Evolutionary conservation across 2,113 vertebrate species (phyloP), one percentile per base, ranked within the genome.

Genomic region (Nipponia nippon): DNA sequence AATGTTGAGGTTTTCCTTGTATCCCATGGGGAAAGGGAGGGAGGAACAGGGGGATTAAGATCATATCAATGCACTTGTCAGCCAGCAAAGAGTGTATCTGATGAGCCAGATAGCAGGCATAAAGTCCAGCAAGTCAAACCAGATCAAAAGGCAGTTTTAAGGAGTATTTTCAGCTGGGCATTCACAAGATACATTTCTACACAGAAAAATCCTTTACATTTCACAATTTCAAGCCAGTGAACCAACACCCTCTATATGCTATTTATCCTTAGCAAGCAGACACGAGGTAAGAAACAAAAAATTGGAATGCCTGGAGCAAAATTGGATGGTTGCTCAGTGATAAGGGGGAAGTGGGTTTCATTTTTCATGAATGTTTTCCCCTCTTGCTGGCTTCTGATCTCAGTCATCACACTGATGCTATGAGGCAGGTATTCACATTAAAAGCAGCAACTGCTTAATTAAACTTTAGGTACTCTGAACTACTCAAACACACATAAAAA

Each of bases 331-430:
- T 86, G 34, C 42, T 97, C 83, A 40, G 89, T 34, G 83, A 84
- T 82, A 82, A 89, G 44, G 65, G 78, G 52, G 34, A 87, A 95
- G 78, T 42, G 56, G 46, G 46, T 85, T 97, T 93, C 83, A 89
- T 82, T 87, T 92, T 93, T 75, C 84, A 69, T 85, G 69, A 93
- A 53, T 62, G 52, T 76, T 93, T 87, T 79, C 13, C 21, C 44
- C 27, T 93, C 73, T 84, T 73, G 27, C 42, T 77, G 66, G 11
- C n/a, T 92, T 88, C 85, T 96, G 75, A 82, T 89, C 56, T 87
- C 73, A 91, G 87, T 47, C 69, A 75, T 44, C 58, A 52, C 44
- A 30, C 16, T 42, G 55, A 70, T 86, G 61, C 21, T 76, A 9
- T 25, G 47, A 94, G 63, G 79, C 69, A 89, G 47, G 52, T 47